Evolutionary conservation across 2,797 vertebrate genomes (phyloP), one percentile per base, ranked within the genome.

Genomic region (Poeciliopsis infans): DNA sequence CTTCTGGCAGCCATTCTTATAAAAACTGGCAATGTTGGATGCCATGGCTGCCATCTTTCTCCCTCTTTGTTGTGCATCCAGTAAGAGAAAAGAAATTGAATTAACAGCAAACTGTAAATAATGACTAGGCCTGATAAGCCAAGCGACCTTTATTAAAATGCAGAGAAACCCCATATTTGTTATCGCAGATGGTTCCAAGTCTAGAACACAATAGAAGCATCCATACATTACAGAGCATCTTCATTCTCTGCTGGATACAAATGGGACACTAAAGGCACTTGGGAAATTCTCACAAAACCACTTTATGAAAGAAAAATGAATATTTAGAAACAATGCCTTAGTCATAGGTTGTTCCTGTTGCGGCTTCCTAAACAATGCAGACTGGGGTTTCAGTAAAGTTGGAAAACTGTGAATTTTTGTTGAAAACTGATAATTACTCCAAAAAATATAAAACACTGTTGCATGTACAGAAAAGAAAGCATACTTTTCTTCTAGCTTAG

Each of bases 121-220:
- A 95, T 91, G 88, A 93, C 92, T 94, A 90, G 89, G 91, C 89
- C 94, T 93, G 93, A 94, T 93, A 94, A 93, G 90, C 86, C 88
- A 85, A 88, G 85, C 95, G 95, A 95, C 94, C 94, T 94, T 94
- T 94, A 94, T 95, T 95, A 93, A 93, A 94, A 96, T 95, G 87
- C 91, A 78, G 86, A 77, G 84, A 76, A 86, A 85, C 82, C 80
- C 85, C 89, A 87, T 89, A 84, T 93, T 93, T 89, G 83, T 84
- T 85, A 87, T 88, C 87, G 87, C 75, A 81, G 88, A 87, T 84
- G 82, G 81, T 83, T 92, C 87, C 84, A 86, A 41, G 59, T 87
- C 85, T 78, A 80, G 83, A 78, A 80, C 77, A 69, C 83, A 66
- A 61, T 87, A 81, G 77, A 89, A 81, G 82, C 85, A 84, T 87